Percentiles rank a stretch among this genome's conserved stretches.
These are phyloP conservation scores for Scomberomorus guttatus DNA, from an alignment of 2,797 vertebrate species.

Conservation along the genomic window DNA sequence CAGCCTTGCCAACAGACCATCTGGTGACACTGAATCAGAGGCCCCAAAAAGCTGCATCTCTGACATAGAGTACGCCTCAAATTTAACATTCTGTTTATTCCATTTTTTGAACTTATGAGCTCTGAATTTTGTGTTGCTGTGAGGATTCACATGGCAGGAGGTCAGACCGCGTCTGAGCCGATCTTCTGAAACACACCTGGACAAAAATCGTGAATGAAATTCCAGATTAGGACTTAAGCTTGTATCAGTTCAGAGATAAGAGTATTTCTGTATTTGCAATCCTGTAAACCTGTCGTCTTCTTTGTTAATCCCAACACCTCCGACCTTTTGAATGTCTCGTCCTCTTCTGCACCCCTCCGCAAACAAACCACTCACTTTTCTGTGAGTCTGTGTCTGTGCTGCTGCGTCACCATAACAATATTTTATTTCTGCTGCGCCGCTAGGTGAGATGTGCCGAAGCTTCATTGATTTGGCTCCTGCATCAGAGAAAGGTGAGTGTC, in stretches of 20 bases:
- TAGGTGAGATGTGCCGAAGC: conserved; percentile 95
- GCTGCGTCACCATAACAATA: too few species aligned
- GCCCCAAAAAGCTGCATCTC: conserved; percentile 29
- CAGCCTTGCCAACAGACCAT: conserved; percentile 33
- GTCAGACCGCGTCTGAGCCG: conserved; percentile 8
- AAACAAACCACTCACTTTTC: not conserved
- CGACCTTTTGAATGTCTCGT: not conserved
- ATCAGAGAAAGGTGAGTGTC: conserved; percentile 92
- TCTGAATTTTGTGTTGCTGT: not conserved
- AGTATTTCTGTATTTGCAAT: conserved; percentile 21
- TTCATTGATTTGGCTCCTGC: conserved; percentile 96
- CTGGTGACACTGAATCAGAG: conserved; percentile 38
- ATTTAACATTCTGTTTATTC: conserved; percentile 34
- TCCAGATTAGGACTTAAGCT: conserved; percentile 19
- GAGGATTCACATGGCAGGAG: not conserved
- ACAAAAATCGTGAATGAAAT: conserved; percentile 27
- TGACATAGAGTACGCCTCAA: conserved; percentile 41
- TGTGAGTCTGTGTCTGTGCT: too few species aligned
- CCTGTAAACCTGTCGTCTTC: not conserved
- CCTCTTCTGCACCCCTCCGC: not conserved
- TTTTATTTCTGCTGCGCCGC: conserved; percentile 18
- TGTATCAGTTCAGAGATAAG: conserved; percentile 9
- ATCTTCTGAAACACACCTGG: conserved; percentile 41
- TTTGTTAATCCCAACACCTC: conserved; percentile 15
- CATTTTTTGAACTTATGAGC: conserved; percentile 22